These are phyloP conservation scores for Pimephales promelas DNA, from an alignment of 2,113 vertebrate genomes.

Conservation along the genomic window DNA sequence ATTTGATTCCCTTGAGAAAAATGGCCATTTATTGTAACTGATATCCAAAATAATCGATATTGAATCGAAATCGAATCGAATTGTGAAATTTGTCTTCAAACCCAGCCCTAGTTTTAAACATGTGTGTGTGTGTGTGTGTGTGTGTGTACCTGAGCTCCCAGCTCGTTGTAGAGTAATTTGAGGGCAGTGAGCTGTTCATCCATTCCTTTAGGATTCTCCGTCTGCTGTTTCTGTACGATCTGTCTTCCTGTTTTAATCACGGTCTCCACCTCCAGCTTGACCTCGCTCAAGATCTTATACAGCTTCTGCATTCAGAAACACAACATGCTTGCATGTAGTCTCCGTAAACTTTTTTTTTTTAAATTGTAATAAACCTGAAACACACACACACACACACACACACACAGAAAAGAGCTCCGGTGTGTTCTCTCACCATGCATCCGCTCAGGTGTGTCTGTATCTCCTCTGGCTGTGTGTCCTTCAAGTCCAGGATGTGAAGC, in stretches of 20 bases:
- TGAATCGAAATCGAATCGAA: no score
- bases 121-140: background rate
- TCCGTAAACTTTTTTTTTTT: no score
- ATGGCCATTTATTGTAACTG: no score
- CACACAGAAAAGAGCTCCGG: background rate
- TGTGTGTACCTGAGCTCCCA: constrained; percentile 87
- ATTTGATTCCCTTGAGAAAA: no score
- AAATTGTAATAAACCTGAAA: background rate
- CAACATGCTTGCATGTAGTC: background rate
- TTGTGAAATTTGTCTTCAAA: no score
- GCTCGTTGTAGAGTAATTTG: constrained; percentile 94
- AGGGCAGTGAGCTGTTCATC: constrained; percentile 93
- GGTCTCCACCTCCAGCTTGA: constrained; percentile 96
- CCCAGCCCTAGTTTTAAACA: no score
- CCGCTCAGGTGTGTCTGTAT: constrained; percentile 86
- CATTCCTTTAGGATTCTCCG: constrained; percentile 94
- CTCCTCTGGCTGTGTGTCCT: constrained; percentile 84
- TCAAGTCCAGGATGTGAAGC: constrained; percentile 85
- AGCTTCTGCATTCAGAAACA: constrained; percentile 81
- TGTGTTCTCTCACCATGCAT: constrained; percentile 86
- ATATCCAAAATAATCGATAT: no score
- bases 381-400: no score
- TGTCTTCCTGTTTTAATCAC: constrained; percentile 98
- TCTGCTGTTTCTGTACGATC: constrained; percentile 98
- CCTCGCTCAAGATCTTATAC: constrained; percentile 95